These are phyloP conservation scores for Diuraphis noxia DNA, from an alignment of 1,140 invertebrate species.

Conservation along the genomic window DNA sequence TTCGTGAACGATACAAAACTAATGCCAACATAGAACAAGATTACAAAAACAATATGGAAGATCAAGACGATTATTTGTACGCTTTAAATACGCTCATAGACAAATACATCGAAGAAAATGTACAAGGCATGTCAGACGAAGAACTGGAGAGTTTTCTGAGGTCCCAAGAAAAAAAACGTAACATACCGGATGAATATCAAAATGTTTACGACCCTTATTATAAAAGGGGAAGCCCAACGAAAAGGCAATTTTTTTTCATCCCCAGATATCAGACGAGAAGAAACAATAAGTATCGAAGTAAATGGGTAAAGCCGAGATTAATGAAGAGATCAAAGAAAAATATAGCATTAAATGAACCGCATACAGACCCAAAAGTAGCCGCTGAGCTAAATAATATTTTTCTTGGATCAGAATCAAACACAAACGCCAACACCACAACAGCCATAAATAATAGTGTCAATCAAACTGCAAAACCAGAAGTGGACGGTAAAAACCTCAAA, in stretches of 20 bases:
- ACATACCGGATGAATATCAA: background rate
- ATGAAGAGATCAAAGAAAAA: constrained; percentile 40
- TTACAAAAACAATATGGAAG: constrained; percentile 43
- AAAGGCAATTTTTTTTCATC: constrained; percentile 17
- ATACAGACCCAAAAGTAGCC: constrained; percentile 57
- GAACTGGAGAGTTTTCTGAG: constrained; percentile 52
- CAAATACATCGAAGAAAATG: constrained; percentile 56
- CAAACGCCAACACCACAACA: background rate
- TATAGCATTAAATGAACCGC: background rate
- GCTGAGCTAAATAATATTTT: constrained; percentile 57
- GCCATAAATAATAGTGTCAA: background rate
- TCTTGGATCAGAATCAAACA: constrained; percentile 41
- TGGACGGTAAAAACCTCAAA: background rate
- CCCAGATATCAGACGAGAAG: background rate
- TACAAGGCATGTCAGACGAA: constrained; percentile 54
- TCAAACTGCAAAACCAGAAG: background rate
- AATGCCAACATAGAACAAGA: constrained; percentile 22
- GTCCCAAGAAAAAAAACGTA: background rate
- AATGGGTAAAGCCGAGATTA: constrained; percentile 32
- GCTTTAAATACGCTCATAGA: constrained; percentile 56
- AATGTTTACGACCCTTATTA: background rate
- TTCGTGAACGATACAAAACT: constrained; percentile 55
- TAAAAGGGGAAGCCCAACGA: background rate
- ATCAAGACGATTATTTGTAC: constrained; percentile 55
- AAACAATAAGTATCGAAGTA: background rate